Conservation (phyloP, 2,888 invertebrate genomes). For the Drosophila longiperda region DNA sequence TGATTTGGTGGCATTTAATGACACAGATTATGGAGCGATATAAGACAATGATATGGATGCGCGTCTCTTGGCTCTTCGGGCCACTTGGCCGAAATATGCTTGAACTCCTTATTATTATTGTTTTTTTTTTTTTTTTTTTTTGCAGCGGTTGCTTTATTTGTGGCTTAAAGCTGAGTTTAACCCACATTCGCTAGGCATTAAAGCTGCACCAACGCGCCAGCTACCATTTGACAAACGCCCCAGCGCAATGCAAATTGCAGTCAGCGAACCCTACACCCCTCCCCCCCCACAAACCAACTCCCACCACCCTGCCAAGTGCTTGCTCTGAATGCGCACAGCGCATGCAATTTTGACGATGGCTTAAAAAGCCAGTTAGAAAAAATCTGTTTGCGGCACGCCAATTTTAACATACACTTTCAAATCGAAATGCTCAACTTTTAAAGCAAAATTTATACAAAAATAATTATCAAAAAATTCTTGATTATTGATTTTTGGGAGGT, state of each 20-base stretch:
- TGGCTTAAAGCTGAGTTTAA: constrained; percentile 65
- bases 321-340: constrained; percentile 52
- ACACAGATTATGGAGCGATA: constrained; percentile 34
- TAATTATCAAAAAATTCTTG: neutral
- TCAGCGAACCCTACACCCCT: neutral
- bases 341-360: constrained; percentile 59
- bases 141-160: constrained; percentile 24
- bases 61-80: constrained; percentile 11
- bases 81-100: constrained; percentile 29
- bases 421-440: neutral
- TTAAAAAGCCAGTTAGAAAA: neutral
- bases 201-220: constrained; percentile 11
- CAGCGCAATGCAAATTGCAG: constrained; percentile 67
- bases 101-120: neutral
- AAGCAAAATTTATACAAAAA: neutral
- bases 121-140: neutral
- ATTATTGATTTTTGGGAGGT: neutral
- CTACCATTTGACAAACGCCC: constrained; percentile 72
- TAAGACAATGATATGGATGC: constrained; percentile 26
- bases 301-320: constrained; percentile 1
- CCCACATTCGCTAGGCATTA: constrained; percentile 56
- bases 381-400: neutral
- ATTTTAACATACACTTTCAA: neutral
- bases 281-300: neutral
- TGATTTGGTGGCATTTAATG: constrained; percentile 41